Conservation (phyloP, 2,888 invertebrate species). For the Mellilla xanthometata region DNA sequence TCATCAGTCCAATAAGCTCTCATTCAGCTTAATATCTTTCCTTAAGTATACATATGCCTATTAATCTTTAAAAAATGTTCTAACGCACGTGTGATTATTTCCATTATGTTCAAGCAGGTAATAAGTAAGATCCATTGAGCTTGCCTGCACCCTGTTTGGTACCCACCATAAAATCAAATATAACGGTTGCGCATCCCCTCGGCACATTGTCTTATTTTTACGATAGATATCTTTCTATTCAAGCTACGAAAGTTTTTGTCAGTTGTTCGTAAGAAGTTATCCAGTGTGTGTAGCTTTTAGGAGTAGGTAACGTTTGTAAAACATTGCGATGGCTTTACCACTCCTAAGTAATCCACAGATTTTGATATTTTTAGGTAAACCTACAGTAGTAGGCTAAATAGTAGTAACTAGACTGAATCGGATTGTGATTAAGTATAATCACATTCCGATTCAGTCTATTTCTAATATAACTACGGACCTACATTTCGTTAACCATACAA, state of each 20-base stretch:
- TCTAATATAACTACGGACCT: too few relatives aligned
- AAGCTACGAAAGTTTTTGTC: background rate
- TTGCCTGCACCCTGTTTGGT: background rate
- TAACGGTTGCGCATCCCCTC: constrained; percentile 10
- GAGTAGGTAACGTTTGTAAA: background rate
- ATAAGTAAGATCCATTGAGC: background rate
- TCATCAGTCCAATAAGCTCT: constrained; percentile 8
- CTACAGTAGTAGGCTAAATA: too few relatives aligned
- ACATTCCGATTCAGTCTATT: too few relatives aligned
- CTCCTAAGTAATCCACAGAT: background rate
- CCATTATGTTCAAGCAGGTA: constrained; percentile 12
- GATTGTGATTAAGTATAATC: too few relatives aligned
- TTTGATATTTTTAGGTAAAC: background rate
- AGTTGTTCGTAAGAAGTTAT: constrained; percentile 1
- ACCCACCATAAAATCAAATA: constrained; percentile 12
- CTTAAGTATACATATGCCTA: too few relatives aligned
- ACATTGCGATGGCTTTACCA: constrained; percentile 1
- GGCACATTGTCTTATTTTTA: background rate
- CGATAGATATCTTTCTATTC: background rate
- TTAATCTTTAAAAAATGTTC: background rate
- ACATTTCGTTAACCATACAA: too few relatives aligned
- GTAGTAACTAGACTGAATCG: too few relatives aligned
- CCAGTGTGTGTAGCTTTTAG: background rate
- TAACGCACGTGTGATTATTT: constrained; percentile 8
- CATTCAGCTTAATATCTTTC: background rate